Conservation (phyloP, 2,888 invertebrate genomes). For the Pyrrhosoma nymphula region DNA sequence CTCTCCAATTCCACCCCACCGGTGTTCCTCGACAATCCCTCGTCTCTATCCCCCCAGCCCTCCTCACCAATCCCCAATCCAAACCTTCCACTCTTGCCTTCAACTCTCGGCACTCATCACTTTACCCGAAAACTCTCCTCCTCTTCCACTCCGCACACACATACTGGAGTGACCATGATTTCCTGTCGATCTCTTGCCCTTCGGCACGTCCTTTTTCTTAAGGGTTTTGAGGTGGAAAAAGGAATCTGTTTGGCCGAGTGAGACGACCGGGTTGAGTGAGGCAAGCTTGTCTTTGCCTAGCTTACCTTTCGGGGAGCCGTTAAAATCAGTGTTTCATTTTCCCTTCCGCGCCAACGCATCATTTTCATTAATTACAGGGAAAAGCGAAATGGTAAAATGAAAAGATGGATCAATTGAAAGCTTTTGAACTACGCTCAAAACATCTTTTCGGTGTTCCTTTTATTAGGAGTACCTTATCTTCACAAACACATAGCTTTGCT, state of each 20-base stretch:
- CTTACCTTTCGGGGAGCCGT: neutral
- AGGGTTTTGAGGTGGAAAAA: neutral
- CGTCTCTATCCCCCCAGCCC: neutral
- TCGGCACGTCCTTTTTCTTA: neutral
- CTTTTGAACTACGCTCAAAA: too few relatives aligned
- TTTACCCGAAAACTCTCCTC: neutral
- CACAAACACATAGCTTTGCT: too few relatives aligned
- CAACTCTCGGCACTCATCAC: neutral
- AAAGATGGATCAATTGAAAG: too few relatives aligned
- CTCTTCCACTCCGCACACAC: neutral
- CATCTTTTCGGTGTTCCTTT: too few relatives aligned
- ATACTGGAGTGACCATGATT: conserved; percentile 10
- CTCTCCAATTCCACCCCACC: neutral
- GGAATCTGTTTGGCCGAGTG: neutral
- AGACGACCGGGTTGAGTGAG: neutral
- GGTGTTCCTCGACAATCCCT: neutral
- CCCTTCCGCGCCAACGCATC: too few relatives aligned
- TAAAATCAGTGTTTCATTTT: neutral
- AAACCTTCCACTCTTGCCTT: too few relatives aligned
- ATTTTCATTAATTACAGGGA: too few relatives aligned
- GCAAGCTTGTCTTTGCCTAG: neutral
- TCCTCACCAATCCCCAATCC: neutral
- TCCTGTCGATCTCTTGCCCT: neutral
- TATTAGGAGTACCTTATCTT: too few relatives aligned
- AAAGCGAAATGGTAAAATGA: too few relatives aligned